Base-by-base conservation (phyloP, 2,113 vertebrate genomes). In the Smithornis capensis region DNA sequence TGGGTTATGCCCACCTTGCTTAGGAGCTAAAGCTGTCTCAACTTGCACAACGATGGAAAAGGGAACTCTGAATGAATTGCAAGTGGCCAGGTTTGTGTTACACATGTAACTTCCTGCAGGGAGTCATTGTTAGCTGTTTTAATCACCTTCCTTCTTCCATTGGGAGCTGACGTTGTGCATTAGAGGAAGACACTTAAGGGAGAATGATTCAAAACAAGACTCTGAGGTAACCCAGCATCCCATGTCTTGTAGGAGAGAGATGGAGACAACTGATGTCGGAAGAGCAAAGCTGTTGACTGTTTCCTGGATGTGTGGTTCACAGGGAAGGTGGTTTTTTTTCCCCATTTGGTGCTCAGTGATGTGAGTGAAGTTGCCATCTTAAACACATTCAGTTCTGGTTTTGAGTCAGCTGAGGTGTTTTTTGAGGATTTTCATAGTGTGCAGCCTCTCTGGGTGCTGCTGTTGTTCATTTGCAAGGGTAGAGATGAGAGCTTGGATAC, bases 1-100 rank as follows among this genome's bases (percentile, higher is more conserved):
- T 86, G 67, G 67, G 42, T 50, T n/a, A 19, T 0, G 0, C 33
- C 62, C 29, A 10, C 0, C 0, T 37, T 0, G 0, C 64, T 35
- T 44, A 12, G 18, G 59, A 90, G 55, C 38, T 68, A 10, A 69
- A 80, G 27, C 62, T 35, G 40, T 44, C 56, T 62, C n/a, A 37
- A 14, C 76, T 27, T 17, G 7, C 37, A 16, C 3, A 5, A 62
- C 47, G 76, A 67, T 63, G 52, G 70, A 65, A 57, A 79, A 81
- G 29, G 73, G 44, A 81, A 56, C 40, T 52, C 22, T 8, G 5
- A 29, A 19, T 19, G 50, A 69, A 5, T 44, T 62, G 37, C 60
- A 45, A 7, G 22, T 35, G 4, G 2, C 35, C 37, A 78, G 70
- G 15, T 84, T 52, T 81, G 62, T 14, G n/a, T 60, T 53, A 27